These are phyloP conservation scores for Cyclophora punctaria DNA, from an alignment of 2,888 invertebrate species.

Conservation along the genomic window DNA sequence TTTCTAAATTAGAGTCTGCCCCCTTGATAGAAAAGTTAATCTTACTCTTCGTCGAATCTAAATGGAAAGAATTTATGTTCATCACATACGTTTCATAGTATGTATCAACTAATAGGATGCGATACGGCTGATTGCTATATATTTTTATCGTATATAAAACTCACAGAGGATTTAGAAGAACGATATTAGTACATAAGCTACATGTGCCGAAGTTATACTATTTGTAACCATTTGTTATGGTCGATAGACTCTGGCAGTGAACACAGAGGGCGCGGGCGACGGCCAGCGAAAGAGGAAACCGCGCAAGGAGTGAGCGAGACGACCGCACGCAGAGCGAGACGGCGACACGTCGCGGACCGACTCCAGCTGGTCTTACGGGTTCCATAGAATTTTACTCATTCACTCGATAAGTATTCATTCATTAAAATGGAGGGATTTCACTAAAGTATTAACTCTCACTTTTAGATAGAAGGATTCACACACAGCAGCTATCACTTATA, in stretches of 20 bases:
- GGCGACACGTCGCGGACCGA: background rate
- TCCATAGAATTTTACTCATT: too few relatives aligned
- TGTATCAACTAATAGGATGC: background rate
- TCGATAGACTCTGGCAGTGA: conserved; percentile 23
- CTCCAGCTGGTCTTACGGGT: background rate
- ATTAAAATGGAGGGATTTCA: background rate
- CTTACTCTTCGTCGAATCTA: too few relatives aligned
- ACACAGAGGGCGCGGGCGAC: conserved; percentile 60
- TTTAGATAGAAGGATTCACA: background rate
- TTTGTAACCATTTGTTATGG: too few relatives aligned
- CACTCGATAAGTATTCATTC: background rate
- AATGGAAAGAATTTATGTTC: too few relatives aligned
- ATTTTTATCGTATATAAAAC: background rate
- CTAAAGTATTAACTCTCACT: background rate
- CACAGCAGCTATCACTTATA: too few relatives aligned
- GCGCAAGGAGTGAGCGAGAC: conserved; percentile 55
- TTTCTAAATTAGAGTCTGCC: background rate
- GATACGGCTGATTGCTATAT: background rate
- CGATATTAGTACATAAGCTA: conserved; percentile 5
- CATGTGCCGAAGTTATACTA: conserved; percentile 23
- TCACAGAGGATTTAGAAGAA: background rate
- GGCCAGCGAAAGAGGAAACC: conserved; percentile 65
- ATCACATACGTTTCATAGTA: background rate
- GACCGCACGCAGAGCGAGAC: background rate
- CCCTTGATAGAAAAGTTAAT: background rate